Evolutionary conservation across 2,888 invertebrate species (phyloP).

Genomic region (Lasioglossum pauxillum): DNA sequence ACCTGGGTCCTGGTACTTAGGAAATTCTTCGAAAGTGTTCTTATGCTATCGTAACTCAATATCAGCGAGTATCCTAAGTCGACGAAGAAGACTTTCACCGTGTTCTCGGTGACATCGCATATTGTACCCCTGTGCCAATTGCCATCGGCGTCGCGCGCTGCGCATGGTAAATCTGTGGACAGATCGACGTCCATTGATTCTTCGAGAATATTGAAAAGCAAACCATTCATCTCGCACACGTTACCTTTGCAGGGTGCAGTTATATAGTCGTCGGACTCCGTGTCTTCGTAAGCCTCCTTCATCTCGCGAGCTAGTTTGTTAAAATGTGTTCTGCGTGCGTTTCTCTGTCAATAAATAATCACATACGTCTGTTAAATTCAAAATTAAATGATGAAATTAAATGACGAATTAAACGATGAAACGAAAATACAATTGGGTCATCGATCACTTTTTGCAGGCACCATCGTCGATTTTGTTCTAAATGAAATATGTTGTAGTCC

Average conservation of each 20-base stretch:
- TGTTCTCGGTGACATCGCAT: conserved; percentile 83
- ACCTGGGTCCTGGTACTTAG: conserved; percentile 86
- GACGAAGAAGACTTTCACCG: conserved; percentile 87
- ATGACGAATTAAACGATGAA: no score
- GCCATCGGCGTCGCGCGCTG: conserved; percentile 82
- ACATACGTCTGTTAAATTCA: neutral
- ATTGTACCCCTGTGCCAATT: conserved; percentile 86
- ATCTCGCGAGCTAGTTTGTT: conserved; percentile 83
- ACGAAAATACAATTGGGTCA: no score
- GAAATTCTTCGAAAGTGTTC: conserved; percentile 85
- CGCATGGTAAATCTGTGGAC: conserved; percentile 85
- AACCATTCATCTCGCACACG: neutral
- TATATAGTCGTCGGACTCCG: conserved; percentile 36
- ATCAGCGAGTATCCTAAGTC: conserved; percentile 87
- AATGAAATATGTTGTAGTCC: no score
- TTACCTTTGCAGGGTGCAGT: conserved; percentile 50
- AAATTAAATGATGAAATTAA: no score
- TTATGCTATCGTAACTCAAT: conserved; percentile 85
- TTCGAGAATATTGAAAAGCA: no score
- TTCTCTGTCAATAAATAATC: conserved; percentile 16
- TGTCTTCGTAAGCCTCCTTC: conserved; percentile 83
- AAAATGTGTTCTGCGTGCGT: conserved; percentile 77
- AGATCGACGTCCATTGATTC: neutral
- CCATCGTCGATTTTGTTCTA: no score
- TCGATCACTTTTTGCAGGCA: no score